phyloP scores from a whole-genome alignment of 2,113 vertebrate genomes.

The Salvelinus fontinalis region DNA sequence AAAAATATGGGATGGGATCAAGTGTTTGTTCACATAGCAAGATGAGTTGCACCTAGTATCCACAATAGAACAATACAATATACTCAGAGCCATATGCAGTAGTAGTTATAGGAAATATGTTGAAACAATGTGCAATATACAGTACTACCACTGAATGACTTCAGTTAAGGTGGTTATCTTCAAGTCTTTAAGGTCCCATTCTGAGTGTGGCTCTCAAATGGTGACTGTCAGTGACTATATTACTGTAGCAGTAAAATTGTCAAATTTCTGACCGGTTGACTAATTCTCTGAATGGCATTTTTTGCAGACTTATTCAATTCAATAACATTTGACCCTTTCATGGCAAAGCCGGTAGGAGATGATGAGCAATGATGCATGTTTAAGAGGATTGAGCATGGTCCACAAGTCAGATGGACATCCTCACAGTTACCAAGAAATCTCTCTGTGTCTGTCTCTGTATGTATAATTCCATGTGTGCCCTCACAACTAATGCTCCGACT shows the following conservation, averaged over 20 bases:
- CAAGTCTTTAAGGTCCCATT: no score
- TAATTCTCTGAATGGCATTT: neutral
- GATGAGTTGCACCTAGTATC: conserved; percentile 29
- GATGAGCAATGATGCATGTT: conserved; percentile 75
- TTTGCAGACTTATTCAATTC: neutral
- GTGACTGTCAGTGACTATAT: neutral
- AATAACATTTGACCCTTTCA: neutral
- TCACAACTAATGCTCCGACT: no score
- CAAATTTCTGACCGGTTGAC: neutral
- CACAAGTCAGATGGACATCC: conserved; percentile 73
- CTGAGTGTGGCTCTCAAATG: no score
- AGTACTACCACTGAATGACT: no score
- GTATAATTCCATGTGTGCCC: no score
- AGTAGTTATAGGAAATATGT: no score
- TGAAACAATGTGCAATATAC: no score
- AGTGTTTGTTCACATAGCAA: conserved; percentile 18
- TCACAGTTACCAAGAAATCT: conserved; percentile 64
- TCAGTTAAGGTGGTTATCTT: no score
- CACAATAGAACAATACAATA: conserved; percentile 23
- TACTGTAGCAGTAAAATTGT: neutral
- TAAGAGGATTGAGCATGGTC: conserved; percentile 78
- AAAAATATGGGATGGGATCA: conserved; percentile 10
- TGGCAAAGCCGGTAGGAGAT: conserved; percentile 77
- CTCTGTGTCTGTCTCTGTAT: conserved; percentile 27
- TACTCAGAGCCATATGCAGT: neutral